Percentiles rank a stretch among this genome's conserved stretches.
Conservation (phyloP, 2,888 invertebrate genomes). For the Lordiphosa andalusiaca region DNA sequence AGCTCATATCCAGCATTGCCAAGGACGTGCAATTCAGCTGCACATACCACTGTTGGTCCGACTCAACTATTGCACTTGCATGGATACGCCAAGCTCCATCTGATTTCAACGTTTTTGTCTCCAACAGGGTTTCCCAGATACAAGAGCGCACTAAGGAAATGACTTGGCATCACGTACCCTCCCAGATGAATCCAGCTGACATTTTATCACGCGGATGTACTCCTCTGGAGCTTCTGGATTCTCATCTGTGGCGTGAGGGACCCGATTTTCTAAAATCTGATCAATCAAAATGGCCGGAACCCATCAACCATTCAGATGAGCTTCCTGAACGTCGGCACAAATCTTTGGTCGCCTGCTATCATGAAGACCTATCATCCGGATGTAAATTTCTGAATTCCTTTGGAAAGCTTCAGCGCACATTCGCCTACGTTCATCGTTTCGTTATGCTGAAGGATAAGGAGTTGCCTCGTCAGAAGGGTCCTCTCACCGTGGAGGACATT, state of each 20-base stretch:
- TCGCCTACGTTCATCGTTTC: background rate
- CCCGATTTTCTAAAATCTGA: background rate
- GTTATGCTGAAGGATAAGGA: too few relatives aligned
- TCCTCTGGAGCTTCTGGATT: background rate
- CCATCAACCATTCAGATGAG: background rate
- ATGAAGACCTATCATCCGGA: background rate
- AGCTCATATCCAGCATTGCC: background rate
- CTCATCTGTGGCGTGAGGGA: background rate
- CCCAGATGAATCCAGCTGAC: background rate
- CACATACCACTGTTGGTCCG: background rate
- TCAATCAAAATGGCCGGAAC: background rate
- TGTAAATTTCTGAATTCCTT: background rate
- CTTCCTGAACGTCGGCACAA: background rate
- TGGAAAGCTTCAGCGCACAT: background rate
- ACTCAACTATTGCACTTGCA: background rate
- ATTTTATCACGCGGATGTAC: background rate
- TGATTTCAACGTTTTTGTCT: constrained; percentile 1
- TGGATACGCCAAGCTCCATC: constrained; percentile 1
- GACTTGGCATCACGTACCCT: background rate
- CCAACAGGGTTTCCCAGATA: too few relatives aligned
- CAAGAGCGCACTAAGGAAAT: background rate
- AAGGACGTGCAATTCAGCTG: too few relatives aligned
- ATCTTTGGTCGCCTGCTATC: background rate
- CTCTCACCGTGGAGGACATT: too few relatives aligned
- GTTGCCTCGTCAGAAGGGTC: too few relatives aligned